Conservation (phyloP, 2,113 vertebrate species). For the Macroglossus sobrinus region DNA sequence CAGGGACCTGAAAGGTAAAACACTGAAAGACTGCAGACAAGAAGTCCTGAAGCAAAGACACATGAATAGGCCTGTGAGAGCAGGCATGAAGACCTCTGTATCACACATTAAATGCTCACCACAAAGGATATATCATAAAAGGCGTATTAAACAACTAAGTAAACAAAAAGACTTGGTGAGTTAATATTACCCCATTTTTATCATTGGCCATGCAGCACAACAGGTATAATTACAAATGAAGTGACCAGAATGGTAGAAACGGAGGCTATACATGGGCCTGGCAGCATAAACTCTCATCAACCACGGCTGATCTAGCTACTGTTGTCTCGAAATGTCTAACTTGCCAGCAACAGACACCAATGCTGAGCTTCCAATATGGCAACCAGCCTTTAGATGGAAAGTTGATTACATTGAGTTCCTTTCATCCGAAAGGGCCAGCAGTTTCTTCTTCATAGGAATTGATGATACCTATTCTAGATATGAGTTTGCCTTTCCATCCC, state of each 20-base stretch:
- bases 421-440: neutral
- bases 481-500: neutral
- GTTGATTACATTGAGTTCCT: neutral
- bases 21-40: neutral
- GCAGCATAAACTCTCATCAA: neutral
- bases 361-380: neutral
- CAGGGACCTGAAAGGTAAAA: neutral
- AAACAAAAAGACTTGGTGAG: neutral
- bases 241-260: neutral
- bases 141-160: neutral
- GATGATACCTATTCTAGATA: neutral
- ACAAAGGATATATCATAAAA: neutral
- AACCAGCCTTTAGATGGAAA: neutral
- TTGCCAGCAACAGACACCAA: neutral
- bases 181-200: neutral
- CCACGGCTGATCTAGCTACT: neutral
- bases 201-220: neutral
- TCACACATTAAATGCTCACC: neutral
- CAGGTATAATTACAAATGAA: neutral
- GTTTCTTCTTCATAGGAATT: neutral
- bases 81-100: neutral
- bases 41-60: neutral
- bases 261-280: neutral
- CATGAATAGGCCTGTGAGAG: neutral
- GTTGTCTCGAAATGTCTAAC: neutral